phyloP scores from a whole-genome alignment of 1,140 invertebrate genomes.

The Neuroterus valhalla region DNA sequence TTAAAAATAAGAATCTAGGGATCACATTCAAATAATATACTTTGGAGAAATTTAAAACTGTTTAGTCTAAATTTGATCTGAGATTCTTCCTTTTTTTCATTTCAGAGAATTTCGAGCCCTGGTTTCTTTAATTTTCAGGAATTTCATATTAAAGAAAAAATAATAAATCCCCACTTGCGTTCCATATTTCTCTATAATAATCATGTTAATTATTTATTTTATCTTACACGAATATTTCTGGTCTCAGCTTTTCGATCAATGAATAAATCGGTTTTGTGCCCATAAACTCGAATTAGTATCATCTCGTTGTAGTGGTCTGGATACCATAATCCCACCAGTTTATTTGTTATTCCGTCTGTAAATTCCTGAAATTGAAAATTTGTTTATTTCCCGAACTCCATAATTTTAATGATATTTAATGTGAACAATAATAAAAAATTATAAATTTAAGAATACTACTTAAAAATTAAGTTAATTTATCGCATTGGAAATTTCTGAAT shows the following conservation, averaged over 20 bases:
- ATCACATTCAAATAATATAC: too few species aligned
- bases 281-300: constrained; percentile 93
- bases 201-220: constrained; percentile 37
- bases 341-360: constrained; percentile 97
- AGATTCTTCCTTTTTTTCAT: too few species aligned
- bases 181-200: constrained; percentile 17
- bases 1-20: too few species aligned
- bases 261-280: constrained; percentile 93
- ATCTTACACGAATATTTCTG: constrained; percentile 79
- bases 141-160: too few species aligned
- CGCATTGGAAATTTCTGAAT: background rate
- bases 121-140: constrained; percentile 9
- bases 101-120: too few species aligned
- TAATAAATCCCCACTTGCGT: too few species aligned
- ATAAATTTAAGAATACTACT: constrained; percentile 28
- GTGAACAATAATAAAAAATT: constrained; percentile 42
- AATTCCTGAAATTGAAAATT: constrained; percentile 81
- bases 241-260: constrained; percentile 92
- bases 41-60: too few species aligned
- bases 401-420: constrained; percentile 27
- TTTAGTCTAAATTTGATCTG: too few species aligned
- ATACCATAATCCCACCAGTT: constrained; percentile 86
- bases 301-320: constrained; percentile 79
- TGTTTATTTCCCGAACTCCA: background rate
- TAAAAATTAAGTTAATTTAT: constrained; percentile 33